These are phyloP conservation scores for Molossus alvarezi DNA, from an alignment of 2,797 vertebrate species.

Conservation along the genomic window DNA sequence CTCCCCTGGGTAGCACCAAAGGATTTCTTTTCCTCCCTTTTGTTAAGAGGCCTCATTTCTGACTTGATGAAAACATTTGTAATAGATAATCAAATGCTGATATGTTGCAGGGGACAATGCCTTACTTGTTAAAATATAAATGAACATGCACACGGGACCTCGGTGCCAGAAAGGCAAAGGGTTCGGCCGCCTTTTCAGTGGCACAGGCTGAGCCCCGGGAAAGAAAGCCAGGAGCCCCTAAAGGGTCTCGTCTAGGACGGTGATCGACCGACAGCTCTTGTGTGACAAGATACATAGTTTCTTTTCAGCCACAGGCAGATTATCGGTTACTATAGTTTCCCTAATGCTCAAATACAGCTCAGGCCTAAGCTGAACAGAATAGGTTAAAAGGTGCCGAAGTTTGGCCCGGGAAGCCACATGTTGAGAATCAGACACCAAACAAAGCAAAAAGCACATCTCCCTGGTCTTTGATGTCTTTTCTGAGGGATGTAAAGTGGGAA, in stretches of 20 bases:
- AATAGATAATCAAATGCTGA: slow-evolving; percentile 95
- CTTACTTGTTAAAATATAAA: slow-evolving; percentile 95
- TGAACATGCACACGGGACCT: slow-evolving; percentile 93
- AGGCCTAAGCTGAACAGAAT: slow-evolving; percentile 99
- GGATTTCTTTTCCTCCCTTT: slow-evolving; percentile 74
- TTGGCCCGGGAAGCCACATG: slow-evolving; percentile 98
- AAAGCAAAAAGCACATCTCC: slow-evolving; percentile 96
- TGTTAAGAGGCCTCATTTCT: slow-evolving; percentile 90
- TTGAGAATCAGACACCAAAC: slow-evolving; percentile 98
- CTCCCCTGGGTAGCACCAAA: slow-evolving; percentile 72
- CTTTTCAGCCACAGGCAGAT: slow-evolving; percentile 98
- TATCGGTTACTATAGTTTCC: slow-evolving; percentile 99
- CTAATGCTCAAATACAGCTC: slow-evolving; percentile 99
- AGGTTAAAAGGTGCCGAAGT: slow-evolving; percentile 99
- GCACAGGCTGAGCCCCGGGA: slow-evolving; percentile 93
- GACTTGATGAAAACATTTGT: slow-evolving; percentile 93
- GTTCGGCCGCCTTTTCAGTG: slow-evolving; percentile 93
- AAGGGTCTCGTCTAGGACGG: slow-evolving; percentile 96
- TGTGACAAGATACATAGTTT: slow-evolving; percentile 99
- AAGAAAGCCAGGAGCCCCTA: slow-evolving; percentile 95
- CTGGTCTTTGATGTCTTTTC: slow-evolving; percentile 93
- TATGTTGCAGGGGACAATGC: slow-evolving; percentile 92
- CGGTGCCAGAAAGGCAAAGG: slow-evolving; percentile 88
- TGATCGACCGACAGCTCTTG: slow-evolving; percentile 95
- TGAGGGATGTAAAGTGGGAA: slow-evolving; percentile 94